Base-by-base conservation (phyloP, 2,888 invertebrate species). In the Polia nebulosa region DNA sequence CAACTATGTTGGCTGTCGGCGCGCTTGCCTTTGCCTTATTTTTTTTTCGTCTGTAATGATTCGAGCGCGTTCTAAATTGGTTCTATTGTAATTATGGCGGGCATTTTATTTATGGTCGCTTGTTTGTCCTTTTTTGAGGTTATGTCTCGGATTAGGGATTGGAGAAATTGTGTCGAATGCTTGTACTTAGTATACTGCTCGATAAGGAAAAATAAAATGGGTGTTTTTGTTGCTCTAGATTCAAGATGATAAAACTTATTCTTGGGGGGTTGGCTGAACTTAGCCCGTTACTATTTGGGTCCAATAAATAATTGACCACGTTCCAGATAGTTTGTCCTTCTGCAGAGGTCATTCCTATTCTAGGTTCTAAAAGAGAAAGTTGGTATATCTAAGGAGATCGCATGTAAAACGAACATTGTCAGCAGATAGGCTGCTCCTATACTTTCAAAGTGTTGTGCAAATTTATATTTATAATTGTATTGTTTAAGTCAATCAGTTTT, bases 1-100 rank as follows among this genome's bases (percentile, higher is more conserved):
- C 88, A 89, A 89, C 89, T 87, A 83, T 85, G 88, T 83, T 84
- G 86, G 85, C 86, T 88, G 89, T 87, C 88, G 85, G 85, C 87
- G 83, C 62, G 78, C 80, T 80, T 71, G 82, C 85, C 81, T 84
- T 86, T 83, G 81, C 84, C 80, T 85, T 83, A 80, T 84, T 84
- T 86, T 85, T 58, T 85, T 80, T 81, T 81, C 79, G 74, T 80
- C 67, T 82, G 76, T 80, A 80, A 84, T 78, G 81, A 79, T 82
- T 76, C 74, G 79, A 77, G 78, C 80, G 78, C 78, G 85, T 86
- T 88, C 84, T 80, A 87, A 90, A 88, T 90, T 89, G 85, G 89
- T 89, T 87, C 88, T 83, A 86, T 87, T 88, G 80, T 83, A 84
- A 83, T 82, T 84, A 80, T 71, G 82, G 77, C 67, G 66, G 70